Percentiles rank a stretch among this genome's conserved stretches.
Conservation (phyloP, 2,113 vertebrate genomes). For the Dicrurus megarhynchus region DNA sequence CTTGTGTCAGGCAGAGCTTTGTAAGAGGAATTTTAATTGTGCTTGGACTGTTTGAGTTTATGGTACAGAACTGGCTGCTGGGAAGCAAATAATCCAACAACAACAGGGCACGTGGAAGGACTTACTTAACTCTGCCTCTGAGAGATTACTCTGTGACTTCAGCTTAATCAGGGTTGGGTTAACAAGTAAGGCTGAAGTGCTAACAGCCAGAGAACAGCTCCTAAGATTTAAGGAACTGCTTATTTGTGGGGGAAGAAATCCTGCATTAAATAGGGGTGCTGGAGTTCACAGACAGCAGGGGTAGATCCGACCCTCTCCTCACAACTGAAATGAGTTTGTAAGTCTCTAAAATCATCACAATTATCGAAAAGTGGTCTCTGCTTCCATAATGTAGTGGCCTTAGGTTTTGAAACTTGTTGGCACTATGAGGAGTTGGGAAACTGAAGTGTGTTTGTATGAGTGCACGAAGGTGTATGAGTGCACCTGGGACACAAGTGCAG, state of each 20-base stretch:
- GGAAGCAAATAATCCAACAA: background rate
- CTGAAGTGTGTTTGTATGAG: fast-evolving
- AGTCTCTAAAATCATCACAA: background rate
- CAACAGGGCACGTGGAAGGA: background rate
- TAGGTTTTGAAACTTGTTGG: background rate
- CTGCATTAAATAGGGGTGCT: background rate
- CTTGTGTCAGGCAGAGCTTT: background rate
- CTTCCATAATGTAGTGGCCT: background rate
- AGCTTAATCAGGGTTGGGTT: background rate
- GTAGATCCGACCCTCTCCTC: background rate
- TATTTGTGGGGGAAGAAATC: background rate
- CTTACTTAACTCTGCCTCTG: background rate
- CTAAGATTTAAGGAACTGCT: background rate
- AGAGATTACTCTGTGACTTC: conserved; percentile 4
- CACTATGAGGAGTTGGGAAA: background rate
- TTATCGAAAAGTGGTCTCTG: background rate
- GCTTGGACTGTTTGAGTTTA: background rate
- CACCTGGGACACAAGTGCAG: background rate
- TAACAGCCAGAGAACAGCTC: background rate
- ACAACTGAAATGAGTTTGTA: background rate
- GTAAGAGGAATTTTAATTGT: background rate
- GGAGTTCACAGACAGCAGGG: background rate
- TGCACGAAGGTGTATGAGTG: background rate
- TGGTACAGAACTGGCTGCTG: background rate
- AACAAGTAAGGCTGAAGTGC: background rate